Evolutionary conservation across 2,888 invertebrate genomes (phyloP).

Genomic region (Morinoia aosen): DNA sequence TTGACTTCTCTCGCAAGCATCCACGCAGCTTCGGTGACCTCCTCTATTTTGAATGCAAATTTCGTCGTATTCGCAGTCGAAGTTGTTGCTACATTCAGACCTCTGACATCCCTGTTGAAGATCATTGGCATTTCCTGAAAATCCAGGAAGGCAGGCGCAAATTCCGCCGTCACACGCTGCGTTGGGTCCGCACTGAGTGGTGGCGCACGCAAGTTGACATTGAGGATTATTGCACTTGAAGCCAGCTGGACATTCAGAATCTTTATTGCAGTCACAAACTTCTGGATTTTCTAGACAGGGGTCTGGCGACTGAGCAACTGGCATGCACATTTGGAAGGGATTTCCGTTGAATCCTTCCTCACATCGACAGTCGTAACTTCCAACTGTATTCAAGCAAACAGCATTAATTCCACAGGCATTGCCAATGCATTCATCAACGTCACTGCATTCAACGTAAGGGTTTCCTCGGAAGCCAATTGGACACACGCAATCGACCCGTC

Average conservation of each 20-base stretch:
- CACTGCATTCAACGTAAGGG: constrained; percentile 83
- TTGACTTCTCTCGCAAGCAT: constrained; percentile 88
- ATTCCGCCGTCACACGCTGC: constrained; percentile 85
- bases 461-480: constrained; percentile 88
- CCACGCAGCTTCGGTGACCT: constrained; percentile 82
- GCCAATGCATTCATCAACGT: constrained; percentile 71
- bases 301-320: constrained; percentile 43
- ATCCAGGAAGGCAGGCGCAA: constrained; percentile 85
- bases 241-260: constrained; percentile 68
- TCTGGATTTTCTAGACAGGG: constrained; percentile 60
- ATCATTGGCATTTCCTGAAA: constrained; percentile 83
- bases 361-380: constrained; percentile 91
- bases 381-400: constrained; percentile 89
- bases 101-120: constrained; percentile 80
- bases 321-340: constrained; percentile 84
- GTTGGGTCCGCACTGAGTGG: constrained; percentile 84
- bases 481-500: constrained; percentile 83
- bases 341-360: constrained; percentile 86
- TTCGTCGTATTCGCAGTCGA: constrained; percentile 85
- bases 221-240: constrained; percentile 68
- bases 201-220: constrained; percentile 71
- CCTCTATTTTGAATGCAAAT: constrained; percentile 81
- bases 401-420: constrained; percentile 77
- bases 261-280: constrained; percentile 66
- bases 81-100: constrained; percentile 85